Evolutionary conservation across 2,797 vertebrate genomes (phyloP).

Genomic region (Enteromius afrohamiltoni): DNA sequence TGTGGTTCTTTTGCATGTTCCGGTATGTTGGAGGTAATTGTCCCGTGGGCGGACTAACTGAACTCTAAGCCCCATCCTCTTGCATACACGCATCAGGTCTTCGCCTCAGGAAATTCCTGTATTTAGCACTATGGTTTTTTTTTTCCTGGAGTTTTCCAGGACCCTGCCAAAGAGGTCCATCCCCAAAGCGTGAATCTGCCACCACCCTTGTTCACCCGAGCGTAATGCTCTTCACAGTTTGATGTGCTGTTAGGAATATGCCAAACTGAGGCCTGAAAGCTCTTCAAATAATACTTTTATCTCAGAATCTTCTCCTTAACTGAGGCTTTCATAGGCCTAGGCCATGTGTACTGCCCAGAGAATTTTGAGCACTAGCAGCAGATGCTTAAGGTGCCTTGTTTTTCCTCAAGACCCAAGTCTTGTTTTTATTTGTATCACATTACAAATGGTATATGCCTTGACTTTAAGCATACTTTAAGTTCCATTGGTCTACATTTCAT

Average conservation of each 20-base stretch:
- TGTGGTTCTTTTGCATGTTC: background rate
- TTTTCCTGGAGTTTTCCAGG: slow-evolving; percentile 30
- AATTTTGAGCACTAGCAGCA: background rate
- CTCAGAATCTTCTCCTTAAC: slow-evolving; percentile 2
- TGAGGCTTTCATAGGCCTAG: background rate
- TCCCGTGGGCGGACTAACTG: slow-evolving; percentile 20
- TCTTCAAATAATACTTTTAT: slow-evolving; percentile 4
- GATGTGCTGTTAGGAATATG: slow-evolving; percentile 19
- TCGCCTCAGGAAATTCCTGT: background rate
- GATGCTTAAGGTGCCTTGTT: background rate
- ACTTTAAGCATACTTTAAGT: background rate
- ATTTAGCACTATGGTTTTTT: slow-evolving; percentile 23
- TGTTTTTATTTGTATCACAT: background rate
- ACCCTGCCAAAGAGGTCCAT: slow-evolving; percentile 2
- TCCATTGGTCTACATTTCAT: background rate
- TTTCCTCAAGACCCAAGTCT: background rate
- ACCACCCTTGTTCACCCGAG: slow-evolving; percentile 24
- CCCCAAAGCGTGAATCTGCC: slow-evolving; percentile 24
- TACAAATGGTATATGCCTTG: background rate
- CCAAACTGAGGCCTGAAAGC: slow-evolving; percentile 21
- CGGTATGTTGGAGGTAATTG: slow-evolving; percentile 6
- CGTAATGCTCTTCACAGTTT: slow-evolving; percentile 1
- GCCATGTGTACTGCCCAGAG: background rate
- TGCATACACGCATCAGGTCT: slow-evolving; percentile 30
- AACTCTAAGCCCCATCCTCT: slow-evolving; percentile 29